Evolutionary conservation across 1,140 invertebrate genomes (phyloP), one percentile per base, ranked within the genome.

Genomic region (Habropoda laboriosa): DNA sequence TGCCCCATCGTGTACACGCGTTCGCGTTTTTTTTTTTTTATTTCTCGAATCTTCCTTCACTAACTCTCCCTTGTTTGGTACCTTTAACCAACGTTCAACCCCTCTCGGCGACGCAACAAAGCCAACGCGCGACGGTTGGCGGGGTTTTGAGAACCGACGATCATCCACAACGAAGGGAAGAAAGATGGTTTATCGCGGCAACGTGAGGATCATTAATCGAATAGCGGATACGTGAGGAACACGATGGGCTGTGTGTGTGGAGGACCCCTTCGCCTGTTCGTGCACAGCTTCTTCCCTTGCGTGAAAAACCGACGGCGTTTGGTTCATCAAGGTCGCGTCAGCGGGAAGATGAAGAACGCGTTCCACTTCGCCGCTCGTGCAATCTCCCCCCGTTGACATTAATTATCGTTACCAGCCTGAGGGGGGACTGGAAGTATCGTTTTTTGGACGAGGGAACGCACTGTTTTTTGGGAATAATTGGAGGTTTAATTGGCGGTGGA

Each of bases 121-220:
- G 47, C 35, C 18, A 7, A 27, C 24, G 45, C 49, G 53, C 24
- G n/a, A 27, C 24, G 60, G 21, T n/a, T n/a, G 42, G 24, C 30
- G 70, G n/a, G 21, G n/a, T n/a, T n/a, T n/a, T n/a, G 30, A 32
- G 24, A 13, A 24, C 47, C 24, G n/a, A 57, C 72, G 63, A 85
- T 73, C n/a, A 71, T 55, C 49, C 30, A 38, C 24, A 40, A 40
- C 13, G 4, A 7, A 0, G 16, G 12, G 42, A 55, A 85, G 63
- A 60, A 74, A 57, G 42, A 80, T 72, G 79, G 82, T 79, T 86
- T 81, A 75, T 81, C 68, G 64, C 47, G 68, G 53, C 45, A 73
- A 81, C 67, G 78, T 68, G 79, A 73, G 53, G 53, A 85, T 74
- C 79, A 81, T 85, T 85, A 70, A 81, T 79, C 68, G 82, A 84